Conservation (phyloP, 2,888 invertebrate species). For the Enchytraeus crypticus region DNA sequence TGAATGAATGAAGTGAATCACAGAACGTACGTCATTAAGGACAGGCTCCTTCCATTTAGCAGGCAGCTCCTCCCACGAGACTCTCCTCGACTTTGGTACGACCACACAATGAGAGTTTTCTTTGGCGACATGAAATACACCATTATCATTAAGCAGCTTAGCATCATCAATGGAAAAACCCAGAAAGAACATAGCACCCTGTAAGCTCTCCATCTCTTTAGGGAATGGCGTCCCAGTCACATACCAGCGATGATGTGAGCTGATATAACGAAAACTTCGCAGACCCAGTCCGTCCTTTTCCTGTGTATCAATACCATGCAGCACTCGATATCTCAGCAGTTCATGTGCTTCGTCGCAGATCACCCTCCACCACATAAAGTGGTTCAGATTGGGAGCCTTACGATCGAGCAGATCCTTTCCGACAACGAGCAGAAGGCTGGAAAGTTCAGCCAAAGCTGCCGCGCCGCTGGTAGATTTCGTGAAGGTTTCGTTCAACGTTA, state of each 20-base stretch:
- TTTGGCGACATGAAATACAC: not conserved
- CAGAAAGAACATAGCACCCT: constrained; percentile 13
- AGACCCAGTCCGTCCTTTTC: not conserved
- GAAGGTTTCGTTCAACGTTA: constrained; percentile 8
- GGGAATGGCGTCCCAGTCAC: constrained; percentile 17
- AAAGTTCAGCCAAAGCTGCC: constrained; percentile 6
- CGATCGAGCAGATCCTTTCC: constrained; percentile 8
- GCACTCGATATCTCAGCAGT: constrained; percentile 5
- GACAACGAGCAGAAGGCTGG: constrained; percentile 5
- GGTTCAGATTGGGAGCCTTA: constrained; percentile 9
- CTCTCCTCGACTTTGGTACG: not conserved
- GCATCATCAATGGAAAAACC: constrained; percentile 12
- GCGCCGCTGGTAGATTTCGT: constrained; percentile 5
- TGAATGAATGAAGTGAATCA: not conserved
- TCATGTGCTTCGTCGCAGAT: constrained; percentile 16
- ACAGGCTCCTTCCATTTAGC: not conserved
- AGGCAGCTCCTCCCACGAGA: not conserved
- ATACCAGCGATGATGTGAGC: constrained; percentile 8
- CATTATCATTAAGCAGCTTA: constrained; percentile 1
- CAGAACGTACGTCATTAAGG: not conserved
- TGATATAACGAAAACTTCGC: not conserved
- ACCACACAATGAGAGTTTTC: no score
- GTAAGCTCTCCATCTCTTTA: constrained; percentile 5
- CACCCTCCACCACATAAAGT: constrained; percentile 15
- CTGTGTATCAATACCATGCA: not conserved